Base-by-base conservation (phyloP, 2,888 invertebrate species). In the Cynaeus angustus region DNA sequence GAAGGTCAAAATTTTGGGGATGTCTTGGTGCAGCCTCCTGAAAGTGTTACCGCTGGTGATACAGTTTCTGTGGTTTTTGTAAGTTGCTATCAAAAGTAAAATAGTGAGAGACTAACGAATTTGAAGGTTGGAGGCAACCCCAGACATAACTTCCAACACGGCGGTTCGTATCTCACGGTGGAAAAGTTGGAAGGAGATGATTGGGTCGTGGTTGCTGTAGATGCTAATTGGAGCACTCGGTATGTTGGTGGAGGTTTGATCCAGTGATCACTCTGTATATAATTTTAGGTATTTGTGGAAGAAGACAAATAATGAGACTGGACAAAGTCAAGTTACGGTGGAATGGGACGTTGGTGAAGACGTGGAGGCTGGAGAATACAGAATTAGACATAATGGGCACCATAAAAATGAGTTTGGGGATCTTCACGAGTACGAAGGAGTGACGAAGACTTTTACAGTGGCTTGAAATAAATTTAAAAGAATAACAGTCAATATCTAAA, bases 201-300 rank as follows among this genome's bases (percentile, higher is more conserved):
- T 26, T 96, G 95, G 95, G 86, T 86, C 38, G 86, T 90, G 0
- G 86, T 94, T 4, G 92, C 93, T 6, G 94, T 92, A 0, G 96
- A 96, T 82, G 94, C 92, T 13, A 91, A 91, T 80, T 96, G 95
- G 95, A 94, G 95, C 81, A 96, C 96, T 6, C 94, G 88, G 33
- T 95, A 9, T n/a, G n/a, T n/a, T n/a, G n/a, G n/a, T n/a, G n/a
- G n/a, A n/a, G n/a, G n/a, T n/a, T n/a, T n/a, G n/a, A n/a, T n/a
- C n/a, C n/a, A n/a, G n/a, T n/a, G n/a, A n/a, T n/a, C n/a, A n/a
- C n/a, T n/a, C n/a, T n/a, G n/a, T n/a, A n/a, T n/a, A n/a, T n/a
- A n/a, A n/a, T n/a, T n/a, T 16, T 16, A 28, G 38, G 38, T n/a
- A 12, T 12, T 12, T 10, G n/a, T 52, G 64, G 52, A 16, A 88